Evolutionary conservation across 2,888 invertebrate species (phyloP).

Genomic region (Drosophila mettleri): DNA sequence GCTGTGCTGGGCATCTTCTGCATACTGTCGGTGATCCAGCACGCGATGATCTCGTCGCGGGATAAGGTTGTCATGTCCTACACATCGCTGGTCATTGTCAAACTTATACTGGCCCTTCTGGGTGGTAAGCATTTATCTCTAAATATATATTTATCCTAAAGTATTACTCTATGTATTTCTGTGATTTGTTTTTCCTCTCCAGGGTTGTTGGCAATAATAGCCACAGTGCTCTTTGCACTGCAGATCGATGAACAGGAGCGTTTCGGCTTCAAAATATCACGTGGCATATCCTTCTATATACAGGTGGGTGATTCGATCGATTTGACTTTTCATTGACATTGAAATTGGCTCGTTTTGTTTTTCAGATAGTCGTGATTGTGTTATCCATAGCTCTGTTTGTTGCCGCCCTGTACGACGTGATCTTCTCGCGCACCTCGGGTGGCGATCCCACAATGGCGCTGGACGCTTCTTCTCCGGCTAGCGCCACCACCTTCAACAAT

Average conservation of each 20-base stretch:
- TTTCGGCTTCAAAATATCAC: constrained; percentile 90
- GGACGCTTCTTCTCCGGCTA: constrained; percentile 86
- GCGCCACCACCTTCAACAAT: constrained; percentile 92
- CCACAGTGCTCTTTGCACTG: constrained; percentile 92
- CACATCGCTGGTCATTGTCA: constrained; percentile 90
- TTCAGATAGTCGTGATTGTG: constrained; percentile 91
- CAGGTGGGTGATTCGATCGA: constrained; percentile 87
- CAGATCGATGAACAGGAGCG: constrained; percentile 92
- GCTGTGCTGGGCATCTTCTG: constrained; percentile 91
- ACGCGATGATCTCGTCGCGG: constrained; percentile 94
- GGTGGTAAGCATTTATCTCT: constrained; percentile 88
- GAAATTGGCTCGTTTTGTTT: constrained; percentile 46
- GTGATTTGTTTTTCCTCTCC: not conserved
- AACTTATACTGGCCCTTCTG: constrained; percentile 91
- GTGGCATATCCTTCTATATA: constrained; percentile 94
- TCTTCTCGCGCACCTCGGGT: constrained; percentile 90
- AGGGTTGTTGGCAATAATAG: constrained; percentile 92
- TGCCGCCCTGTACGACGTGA: constrained; percentile 91
- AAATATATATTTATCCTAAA: not conserved
- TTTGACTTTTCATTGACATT: constrained; percentile 3
- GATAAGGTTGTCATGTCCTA: constrained; percentile 92
- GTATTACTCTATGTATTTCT: constrained; percentile 75
- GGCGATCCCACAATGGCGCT: constrained; percentile 91
- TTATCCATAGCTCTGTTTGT: constrained; percentile 91
- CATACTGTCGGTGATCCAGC: constrained; percentile 91